Evolutionary conservation across 2,113 vertebrate genomes (phyloP).

Genomic region (Hippocampus mohnikei): DNA sequence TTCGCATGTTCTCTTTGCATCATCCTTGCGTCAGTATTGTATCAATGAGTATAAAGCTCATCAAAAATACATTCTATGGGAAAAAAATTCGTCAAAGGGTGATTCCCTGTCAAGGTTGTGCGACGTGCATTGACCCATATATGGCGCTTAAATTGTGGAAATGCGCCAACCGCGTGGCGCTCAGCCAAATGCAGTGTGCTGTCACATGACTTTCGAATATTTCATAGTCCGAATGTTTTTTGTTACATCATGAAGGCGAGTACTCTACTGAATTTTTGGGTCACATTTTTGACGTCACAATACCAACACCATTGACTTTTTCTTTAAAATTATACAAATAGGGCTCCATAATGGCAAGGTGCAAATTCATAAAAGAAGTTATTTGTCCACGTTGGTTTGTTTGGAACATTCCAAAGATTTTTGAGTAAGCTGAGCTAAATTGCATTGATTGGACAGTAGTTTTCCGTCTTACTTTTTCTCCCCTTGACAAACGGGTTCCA

Average conservation of each 20-base stretch:
- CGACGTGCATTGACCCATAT: slow-evolving; percentile 55
- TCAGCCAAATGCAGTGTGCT: slow-evolving; percentile 11
- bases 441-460: not conserved
- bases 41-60: slow-evolving; percentile 63
- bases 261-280: not conserved
- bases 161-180: slow-evolving; percentile 25
- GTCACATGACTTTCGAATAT: slow-evolving; percentile 7
- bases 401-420: not conserved
- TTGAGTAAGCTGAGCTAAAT: not conserved
- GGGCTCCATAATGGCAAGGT: not conserved
- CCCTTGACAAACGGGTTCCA: not conserved
- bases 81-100: slow-evolving; percentile 53
- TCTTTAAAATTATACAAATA: not conserved
- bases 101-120: slow-evolving; percentile 38
- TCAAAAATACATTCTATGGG: slow-evolving; percentile 51
- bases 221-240: not conserved
- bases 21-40: slow-evolving; percentile 60
- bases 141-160: slow-evolving; percentile 46
- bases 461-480: not conserved
- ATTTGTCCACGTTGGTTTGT: not conserved
- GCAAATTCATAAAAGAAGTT: not conserved
- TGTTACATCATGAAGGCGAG: not conserved
- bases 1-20: slow-evolving; percentile 51
- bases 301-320: not conserved
- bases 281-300: not conserved